These are phyloP conservation scores for Epinephelus cyanopodus DNA, from an alignment of 2,113 vertebrate species.

Conservation along the genomic window DNA sequence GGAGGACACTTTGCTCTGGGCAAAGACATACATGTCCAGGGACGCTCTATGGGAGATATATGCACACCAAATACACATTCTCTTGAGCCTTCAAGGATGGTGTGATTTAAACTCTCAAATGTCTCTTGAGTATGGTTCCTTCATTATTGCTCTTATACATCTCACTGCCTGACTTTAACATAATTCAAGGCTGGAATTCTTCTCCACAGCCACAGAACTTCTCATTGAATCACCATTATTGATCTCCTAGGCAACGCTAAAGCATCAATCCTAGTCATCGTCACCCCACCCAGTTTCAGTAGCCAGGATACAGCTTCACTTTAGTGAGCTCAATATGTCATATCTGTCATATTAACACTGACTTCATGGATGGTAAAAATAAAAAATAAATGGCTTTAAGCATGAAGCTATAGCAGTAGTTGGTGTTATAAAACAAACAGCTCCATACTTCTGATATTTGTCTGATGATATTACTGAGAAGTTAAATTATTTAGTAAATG, in stretches of 20 bases:
- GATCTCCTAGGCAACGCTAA: constrained; percentile 28
- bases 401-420: neutral
- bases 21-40: neutral
- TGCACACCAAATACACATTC: too few relatives aligned
- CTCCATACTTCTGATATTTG: neutral
- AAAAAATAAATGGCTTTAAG: neutral
- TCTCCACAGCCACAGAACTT: neutral
- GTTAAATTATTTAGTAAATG: too few relatives aligned
- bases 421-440: neutral
- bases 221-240: constrained; percentile 25
- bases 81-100: neutral
- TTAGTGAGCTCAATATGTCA: constrained; percentile 23
- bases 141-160: neutral
- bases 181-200: constrained; percentile 2
- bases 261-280: constrained; percentile 34
- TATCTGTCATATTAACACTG: neutral
- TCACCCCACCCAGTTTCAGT: constrained; percentile 5
- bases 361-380: neutral
- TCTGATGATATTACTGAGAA: too few relatives aligned
- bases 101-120: neutral
- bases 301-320: constrained; percentile 12
- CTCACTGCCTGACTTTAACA: neutral
- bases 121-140: neutral
- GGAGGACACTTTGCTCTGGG: neutral
- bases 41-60: neutral